phyloP scores from a whole-genome alignment of 2,113 vertebrate species.

The Girardinichthys multiradiatus region DNA sequence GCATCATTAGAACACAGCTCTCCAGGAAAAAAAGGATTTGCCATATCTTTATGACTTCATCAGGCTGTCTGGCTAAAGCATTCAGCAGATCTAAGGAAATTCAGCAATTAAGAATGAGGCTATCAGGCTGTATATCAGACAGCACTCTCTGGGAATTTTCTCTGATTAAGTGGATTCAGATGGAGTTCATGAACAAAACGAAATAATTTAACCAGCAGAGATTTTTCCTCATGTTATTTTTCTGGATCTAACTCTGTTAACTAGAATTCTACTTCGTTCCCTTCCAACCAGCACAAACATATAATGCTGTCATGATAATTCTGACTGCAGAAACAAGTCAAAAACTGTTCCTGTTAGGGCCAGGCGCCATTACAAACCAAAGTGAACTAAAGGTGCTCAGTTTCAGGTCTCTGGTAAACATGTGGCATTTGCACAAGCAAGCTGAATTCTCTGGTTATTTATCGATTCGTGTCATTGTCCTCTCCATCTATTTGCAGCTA shows the following conservation, averaged over 20 bases:
- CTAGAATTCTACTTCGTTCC: background rate
- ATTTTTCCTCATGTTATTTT: background rate
- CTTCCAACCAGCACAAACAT: background rate
- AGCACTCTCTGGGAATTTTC: constrained; percentile 46
- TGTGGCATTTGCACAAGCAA: no score
- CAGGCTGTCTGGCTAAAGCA: constrained; percentile 23
- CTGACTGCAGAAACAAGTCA: constrained; percentile 49
- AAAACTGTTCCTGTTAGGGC: constrained; percentile 22
- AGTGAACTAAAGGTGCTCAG: background rate
- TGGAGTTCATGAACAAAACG: constrained; percentile 34
- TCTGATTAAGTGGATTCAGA: constrained; percentile 65
- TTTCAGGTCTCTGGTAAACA: no score
- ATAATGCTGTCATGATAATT: constrained; percentile 33
- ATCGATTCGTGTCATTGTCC: constrained; percentile 36
- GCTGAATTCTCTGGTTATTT: no score
- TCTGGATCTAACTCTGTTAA: background rate
- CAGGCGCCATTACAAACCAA: constrained; percentile 31
- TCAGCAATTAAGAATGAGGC: constrained; percentile 54
- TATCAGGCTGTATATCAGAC: constrained; percentile 37
- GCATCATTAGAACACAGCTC: constrained; percentile 55
- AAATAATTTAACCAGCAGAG: constrained; percentile 24
- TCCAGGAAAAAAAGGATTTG: constrained; percentile 23
- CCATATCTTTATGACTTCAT: constrained; percentile 63
- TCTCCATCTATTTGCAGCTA: constrained; percentile 26
- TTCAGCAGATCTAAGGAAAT: constrained; percentile 56